Conservation (phyloP, 2,113 vertebrate genomes). For the Etheostoma cragini region DNA sequence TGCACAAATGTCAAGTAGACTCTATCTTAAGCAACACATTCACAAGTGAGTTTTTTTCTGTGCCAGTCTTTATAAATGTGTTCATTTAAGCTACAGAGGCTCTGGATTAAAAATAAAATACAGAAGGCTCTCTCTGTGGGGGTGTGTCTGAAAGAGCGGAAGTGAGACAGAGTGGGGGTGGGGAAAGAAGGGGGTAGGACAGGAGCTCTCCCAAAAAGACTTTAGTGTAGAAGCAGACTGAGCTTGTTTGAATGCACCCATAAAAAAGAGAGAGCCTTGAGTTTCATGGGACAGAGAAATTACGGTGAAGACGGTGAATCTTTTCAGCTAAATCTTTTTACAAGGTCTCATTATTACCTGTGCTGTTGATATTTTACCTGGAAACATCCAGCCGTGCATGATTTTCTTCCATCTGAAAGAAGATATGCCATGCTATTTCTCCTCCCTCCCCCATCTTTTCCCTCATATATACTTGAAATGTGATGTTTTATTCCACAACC, state of each 20-base stretch:
- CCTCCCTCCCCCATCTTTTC: neutral
- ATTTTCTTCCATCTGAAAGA: constrained; percentile 13
- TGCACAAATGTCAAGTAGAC: constrained; percentile 5
- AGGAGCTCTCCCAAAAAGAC: constrained; percentile 69
- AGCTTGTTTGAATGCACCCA: constrained; percentile 50
- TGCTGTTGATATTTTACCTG: constrained; percentile 26
- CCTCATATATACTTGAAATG: constrained; percentile 2
- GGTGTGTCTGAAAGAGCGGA: constrained; percentile 78
- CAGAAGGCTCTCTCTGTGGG: constrained; percentile 66
- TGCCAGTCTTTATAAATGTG: constrained; percentile 36
- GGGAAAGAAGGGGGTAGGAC: constrained; percentile 65
- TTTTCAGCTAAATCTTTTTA: constrained; percentile 22
- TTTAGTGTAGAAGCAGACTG: constrained; percentile 61
- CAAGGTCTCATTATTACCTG: neutral
- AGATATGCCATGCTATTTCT: constrained; percentile 9
- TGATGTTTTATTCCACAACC: neutral
- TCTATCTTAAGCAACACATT: constrained; percentile 9
- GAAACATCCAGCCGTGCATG: neutral
- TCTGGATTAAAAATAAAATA: constrained; percentile 38
- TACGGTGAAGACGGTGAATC: constrained; percentile 13
- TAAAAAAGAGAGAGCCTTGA: constrained; percentile 47
- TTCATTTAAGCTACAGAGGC: constrained; percentile 35
- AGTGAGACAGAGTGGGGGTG: constrained; percentile 77
- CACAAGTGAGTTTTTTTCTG: constrained; percentile 19
- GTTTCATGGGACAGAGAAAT: constrained; percentile 20